Percentiles rank a stretch among this genome's conserved stretches.
These are phyloP conservation scores for Stomatorhinus ivindoensis DNA, from an alignment of 2,113 vertebrate species.

Conservation along the genomic window DNA sequence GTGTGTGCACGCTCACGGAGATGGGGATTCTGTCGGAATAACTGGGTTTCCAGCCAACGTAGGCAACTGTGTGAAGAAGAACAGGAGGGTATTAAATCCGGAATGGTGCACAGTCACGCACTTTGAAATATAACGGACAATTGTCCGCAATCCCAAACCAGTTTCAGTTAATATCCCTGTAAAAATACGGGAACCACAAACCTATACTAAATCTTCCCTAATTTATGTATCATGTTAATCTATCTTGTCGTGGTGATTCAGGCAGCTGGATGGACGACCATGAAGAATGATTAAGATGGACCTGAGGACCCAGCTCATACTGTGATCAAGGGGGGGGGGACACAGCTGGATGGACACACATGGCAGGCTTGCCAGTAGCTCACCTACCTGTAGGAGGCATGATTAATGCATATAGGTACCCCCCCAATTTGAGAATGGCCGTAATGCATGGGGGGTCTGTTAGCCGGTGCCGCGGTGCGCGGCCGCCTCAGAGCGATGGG, in stretches of 20 bases:
- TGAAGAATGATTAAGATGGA: neutral
- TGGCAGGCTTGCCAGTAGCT: neutral
- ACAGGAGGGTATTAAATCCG: neutral
- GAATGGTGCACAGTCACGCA: neutral
- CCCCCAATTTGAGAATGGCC: slow-evolving; percentile 2
- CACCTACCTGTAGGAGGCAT: neutral
- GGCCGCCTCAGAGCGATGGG: neutral
- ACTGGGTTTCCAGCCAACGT: neutral
- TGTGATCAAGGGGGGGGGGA: neutral
- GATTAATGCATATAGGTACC: slow-evolving; percentile 8
- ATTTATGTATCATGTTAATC: neutral
- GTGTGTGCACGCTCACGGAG: neutral
- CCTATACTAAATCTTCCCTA: neutral
- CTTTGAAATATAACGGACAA: neutral
- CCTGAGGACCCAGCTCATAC: neutral
- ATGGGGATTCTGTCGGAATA: neutral
- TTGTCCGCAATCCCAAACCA: neutral
- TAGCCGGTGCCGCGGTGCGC: neutral
- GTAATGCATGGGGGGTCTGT: slow-evolving; percentile 3
- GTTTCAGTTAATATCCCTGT: neutral
- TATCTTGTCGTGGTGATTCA: neutral
- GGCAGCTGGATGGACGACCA: neutral
- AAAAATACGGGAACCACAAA: neutral
- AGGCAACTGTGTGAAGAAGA: neutral
- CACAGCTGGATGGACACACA: neutral